A percentile compares a stretch with the other conserved stretches of the same genome.
Conservation (phyloP, 2,797 vertebrate genomes). For the Oceanodroma leucorhoa region DNA sequence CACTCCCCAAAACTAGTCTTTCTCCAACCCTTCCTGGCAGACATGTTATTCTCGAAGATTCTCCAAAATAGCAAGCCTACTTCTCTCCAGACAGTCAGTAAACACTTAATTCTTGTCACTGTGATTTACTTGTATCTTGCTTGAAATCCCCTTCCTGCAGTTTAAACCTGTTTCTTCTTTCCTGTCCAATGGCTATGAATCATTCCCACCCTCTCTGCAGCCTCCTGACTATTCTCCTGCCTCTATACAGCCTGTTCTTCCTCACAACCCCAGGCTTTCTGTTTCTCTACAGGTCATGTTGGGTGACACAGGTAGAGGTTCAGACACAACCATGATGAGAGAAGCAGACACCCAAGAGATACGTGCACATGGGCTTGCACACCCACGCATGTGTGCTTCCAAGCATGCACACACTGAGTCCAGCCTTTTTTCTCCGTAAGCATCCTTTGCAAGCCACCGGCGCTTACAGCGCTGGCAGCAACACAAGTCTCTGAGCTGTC, state of each 20-base stretch:
- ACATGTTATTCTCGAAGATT: background rate
- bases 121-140: constrained; percentile 31
- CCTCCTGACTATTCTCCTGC: background rate
- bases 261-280: background rate
- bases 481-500: background rate
- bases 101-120: constrained; percentile 56
- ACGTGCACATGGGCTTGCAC: background rate
- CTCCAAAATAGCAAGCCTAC: background rate
- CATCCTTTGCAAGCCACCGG: background rate
- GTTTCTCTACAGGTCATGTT: background rate
- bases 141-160: constrained; percentile 36
- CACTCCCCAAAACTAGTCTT: background rate
- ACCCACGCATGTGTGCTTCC: background rate
- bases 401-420: background rate
- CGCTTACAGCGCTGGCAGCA: rapidly evolving
- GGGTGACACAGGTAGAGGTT: background rate
- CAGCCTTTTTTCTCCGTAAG: background rate
- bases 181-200: background rate
- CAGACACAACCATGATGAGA: background rate
- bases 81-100: constrained; percentile 19
- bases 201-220: background rate
- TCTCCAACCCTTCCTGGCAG: constrained; percentile 2
- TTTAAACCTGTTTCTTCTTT: constrained; percentile 32
- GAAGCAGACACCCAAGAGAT: background rate
- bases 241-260: background rate